These are phyloP conservation scores for Rhagium mordax DNA, from an alignment of 2,888 invertebrate species.

Conservation along the genomic window DNA sequence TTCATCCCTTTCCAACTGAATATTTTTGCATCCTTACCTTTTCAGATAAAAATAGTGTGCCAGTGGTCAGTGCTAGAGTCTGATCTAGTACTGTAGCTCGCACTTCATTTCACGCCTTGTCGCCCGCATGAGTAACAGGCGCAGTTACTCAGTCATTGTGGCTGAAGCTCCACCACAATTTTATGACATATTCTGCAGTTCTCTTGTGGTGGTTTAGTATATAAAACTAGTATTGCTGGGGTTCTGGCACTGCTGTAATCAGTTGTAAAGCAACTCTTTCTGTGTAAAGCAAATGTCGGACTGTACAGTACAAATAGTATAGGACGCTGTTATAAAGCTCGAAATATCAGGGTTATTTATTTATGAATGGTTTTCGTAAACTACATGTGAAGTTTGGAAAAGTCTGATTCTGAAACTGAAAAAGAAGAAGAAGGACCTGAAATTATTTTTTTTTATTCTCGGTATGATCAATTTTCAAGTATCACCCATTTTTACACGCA, in stretches of 20 bases:
- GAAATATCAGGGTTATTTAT: neutral
- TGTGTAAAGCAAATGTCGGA: too few relatives aligned
- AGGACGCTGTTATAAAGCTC: neutral
- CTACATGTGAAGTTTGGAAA: too few relatives aligned
- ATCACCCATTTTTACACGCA: too few relatives aligned
- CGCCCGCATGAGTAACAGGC: slow-evolving; percentile 46
- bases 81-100: slow-evolving; percentile 10
- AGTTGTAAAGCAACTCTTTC: neutral
- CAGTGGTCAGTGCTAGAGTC: neutral
- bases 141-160: slow-evolving; percentile 42
- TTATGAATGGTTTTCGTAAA: too few relatives aligned
- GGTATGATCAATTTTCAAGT: too few relatives aligned
- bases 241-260: neutral
- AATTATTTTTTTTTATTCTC: too few relatives aligned
- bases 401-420: too few relatives aligned
- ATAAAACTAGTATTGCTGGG: neutral
- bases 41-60: neutral
- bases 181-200: slow-evolving; percentile 44
- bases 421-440: too few relatives aligned
- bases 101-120: slow-evolving; percentile 46
- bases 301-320: too few relatives aligned
- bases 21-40: neutral
- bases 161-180: slow-evolving; percentile 44
- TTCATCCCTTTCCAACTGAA: too few relatives aligned
- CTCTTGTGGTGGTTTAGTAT: neutral